Conservation (phyloP, 92 coral and sea anemone species). For the Phymanthus crucifer region DNA sequence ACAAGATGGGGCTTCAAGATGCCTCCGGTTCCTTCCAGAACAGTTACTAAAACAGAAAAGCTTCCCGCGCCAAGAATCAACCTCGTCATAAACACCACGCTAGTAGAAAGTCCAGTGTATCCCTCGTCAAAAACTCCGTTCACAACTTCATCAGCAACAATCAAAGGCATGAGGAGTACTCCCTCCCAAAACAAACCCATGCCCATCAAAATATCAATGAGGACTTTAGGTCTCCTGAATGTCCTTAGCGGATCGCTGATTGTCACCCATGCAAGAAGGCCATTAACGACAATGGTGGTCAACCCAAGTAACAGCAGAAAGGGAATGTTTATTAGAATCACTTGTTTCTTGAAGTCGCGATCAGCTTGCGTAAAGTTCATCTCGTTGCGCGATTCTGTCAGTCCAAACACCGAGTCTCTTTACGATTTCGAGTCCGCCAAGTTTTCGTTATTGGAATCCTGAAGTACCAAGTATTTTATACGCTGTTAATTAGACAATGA, state of each 20-base stretch:
- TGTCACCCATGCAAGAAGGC: not conserved
- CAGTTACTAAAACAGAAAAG: not conserved
- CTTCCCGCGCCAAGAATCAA: not conserved
- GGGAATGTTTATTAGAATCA: not conserved
- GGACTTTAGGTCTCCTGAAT: slow-evolving; percentile 12
- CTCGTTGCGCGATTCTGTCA: not conserved
- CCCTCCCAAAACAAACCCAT: not conserved
- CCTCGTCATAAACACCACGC: not conserved
- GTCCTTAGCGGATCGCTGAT: slow-evolving; percentile 5
- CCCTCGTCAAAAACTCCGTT: not conserved
- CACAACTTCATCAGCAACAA: slow-evolving; percentile 9
- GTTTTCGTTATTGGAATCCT: not conserved
- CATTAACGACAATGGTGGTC: not conserved
- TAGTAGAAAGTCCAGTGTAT: not conserved
- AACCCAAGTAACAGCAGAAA: slow-evolving; percentile 2
- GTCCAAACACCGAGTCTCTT: no score
- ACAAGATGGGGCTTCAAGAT: not conserved
- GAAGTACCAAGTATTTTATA: not conserved
- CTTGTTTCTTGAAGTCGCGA: slow-evolving; percentile 18
- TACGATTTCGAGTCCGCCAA: no score
- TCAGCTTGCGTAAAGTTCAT: not conserved
- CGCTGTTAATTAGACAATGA: no score
- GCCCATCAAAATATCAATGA: not conserved
- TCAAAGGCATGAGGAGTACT: slow-evolving; percentile 8
- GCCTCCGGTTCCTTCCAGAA: slow-evolving; percentile 11